Evolutionary conservation across 2,797 vertebrate species (phyloP).

Genomic region (Brotula barbata): DNA sequence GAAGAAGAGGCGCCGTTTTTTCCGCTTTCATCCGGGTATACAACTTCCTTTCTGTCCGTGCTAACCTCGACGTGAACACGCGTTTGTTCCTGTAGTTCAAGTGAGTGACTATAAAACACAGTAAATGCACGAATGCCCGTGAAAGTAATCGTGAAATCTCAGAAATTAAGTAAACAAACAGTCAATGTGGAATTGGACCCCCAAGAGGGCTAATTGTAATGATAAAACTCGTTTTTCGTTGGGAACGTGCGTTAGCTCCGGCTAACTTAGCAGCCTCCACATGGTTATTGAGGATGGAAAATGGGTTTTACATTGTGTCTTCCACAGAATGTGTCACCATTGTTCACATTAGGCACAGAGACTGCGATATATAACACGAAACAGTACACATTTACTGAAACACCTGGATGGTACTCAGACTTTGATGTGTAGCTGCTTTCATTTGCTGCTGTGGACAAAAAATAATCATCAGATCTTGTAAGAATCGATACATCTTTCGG

Average conservation of each 20-base stretch:
- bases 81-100: conserved; percentile 58
- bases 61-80: conserved; percentile 68
- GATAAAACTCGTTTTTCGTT: fast-evolving
- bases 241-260: neutral
- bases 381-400: no score
- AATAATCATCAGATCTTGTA: no score
- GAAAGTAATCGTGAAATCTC: fast-evolving
- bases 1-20: conserved; percentile 54
- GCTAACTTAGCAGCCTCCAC: conserved; percentile 17
- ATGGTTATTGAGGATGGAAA: conserved; percentile 1
- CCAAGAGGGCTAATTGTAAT: fast-evolving
- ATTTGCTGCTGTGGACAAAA: no score
- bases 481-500: no score
- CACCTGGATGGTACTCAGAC: no score
- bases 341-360: no score
- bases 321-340: no score
- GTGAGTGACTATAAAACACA: conserved; percentile 63
- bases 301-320: neutral
- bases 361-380: no score
- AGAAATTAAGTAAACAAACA: neutral
- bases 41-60: conserved; percentile 73
- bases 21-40: conserved; percentile 33
- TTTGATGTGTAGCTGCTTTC: no score
- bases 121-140: fast-evolving
- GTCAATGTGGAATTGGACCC: fast-evolving